phyloP scores from a whole-genome alignment of 2,113 vertebrate genomes.

The Sitta europaea region DNA sequence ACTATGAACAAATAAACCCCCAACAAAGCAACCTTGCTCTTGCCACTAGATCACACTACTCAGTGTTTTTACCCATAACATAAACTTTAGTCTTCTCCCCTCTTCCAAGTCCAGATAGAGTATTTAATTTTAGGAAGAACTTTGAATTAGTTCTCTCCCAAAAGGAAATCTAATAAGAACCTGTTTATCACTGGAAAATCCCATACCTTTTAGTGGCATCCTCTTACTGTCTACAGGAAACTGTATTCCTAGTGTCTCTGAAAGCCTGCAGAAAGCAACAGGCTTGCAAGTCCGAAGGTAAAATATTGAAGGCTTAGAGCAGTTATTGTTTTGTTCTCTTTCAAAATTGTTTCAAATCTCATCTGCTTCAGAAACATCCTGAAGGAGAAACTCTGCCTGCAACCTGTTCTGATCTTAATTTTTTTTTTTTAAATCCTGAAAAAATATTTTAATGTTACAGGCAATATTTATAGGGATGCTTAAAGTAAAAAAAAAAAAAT shows the following conservation, averaged over 20 bases:
- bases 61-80: neutral
- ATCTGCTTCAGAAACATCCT: neutral
- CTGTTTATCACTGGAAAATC: neutral
- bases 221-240: neutral
- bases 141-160: neutral
- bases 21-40: accelerated
- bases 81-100: neutral
- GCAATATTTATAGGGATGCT: neutral
- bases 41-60: neutral
- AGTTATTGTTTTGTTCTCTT: neutral
- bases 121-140: neutral
- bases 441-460: neutral
- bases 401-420: neutral
- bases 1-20: accelerated
- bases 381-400: neutral
- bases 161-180: neutral
- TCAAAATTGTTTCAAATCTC: neutral
- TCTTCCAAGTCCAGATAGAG: neutral
- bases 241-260: neutral
- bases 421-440: neutral
- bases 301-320: neutral
- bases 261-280: neutral
- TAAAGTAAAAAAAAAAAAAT: neutral
- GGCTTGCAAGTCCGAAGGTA: neutral
- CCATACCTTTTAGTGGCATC: neutral